phyloP scores from a whole-genome alignment of 2,113 vertebrate species.

The Misgurnus mizolepis region DNA sequence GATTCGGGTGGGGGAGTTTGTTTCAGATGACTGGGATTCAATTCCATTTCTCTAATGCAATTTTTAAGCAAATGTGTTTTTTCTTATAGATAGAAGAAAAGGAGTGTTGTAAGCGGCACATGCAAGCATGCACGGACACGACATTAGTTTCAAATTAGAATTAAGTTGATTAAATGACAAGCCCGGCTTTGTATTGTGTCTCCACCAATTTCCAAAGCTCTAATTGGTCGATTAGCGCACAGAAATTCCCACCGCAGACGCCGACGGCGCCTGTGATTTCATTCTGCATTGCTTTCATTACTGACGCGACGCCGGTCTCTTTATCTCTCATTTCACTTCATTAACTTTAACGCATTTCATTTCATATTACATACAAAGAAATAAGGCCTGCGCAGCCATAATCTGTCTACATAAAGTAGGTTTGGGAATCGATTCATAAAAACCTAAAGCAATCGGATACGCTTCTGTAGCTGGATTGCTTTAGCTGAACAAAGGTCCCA shows the following conservation, averaged over 20 bases:
- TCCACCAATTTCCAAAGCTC: neutral
- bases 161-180: slow-evolving; percentile 29
- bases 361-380: slow-evolving; percentile 10
- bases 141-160: slow-evolving; percentile 8
- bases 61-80: slow-evolving; percentile 30
- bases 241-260: slow-evolving; percentile 22
- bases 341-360: slow-evolving; percentile 29
- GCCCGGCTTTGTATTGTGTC: neutral
- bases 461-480: too few species aligned
- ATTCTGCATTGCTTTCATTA: slow-evolving; percentile 5
- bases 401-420: neutral
- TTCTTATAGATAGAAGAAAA: neutral
- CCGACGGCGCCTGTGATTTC: neutral
- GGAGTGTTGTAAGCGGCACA: neutral
- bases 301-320: slow-evolving; percentile 1
- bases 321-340: slow-evolving; percentile 40
- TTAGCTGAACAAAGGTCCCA: too few species aligned
- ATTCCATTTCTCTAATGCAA: slow-evolving; percentile 21
- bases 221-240: slow-evolving; percentile 20
- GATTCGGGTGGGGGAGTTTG: slow-evolving; percentile 1
- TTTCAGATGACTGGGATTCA: slow-evolving; percentile 15
- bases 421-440: neutral
- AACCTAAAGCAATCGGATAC: too few species aligned
- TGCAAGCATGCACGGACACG: neutral
- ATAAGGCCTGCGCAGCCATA: slow-evolving; percentile 13